A percentile compares a stretch with the other conserved stretches of the same genome.
Evolutionary conservation across 1,140 invertebrate species (phyloP).

Genomic region (Ceratina australensis): DNA sequence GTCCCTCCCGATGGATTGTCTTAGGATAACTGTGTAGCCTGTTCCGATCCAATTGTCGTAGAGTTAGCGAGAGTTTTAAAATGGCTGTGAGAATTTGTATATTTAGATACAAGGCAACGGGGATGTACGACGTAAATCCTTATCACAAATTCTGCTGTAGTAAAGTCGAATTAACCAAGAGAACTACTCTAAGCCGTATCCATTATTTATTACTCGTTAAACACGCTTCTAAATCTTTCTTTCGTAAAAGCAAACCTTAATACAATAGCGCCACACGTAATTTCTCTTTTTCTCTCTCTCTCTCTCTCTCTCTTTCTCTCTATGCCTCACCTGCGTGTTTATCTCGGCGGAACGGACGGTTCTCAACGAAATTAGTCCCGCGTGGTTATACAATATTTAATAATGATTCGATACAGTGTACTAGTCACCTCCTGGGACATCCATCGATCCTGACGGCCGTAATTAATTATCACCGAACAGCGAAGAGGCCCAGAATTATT

Average conservation of each 20-base stretch:
- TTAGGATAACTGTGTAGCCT: slow-evolving; percentile 16
- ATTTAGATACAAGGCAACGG: not conserved
- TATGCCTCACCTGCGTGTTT: not conserved
- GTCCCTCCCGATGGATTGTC: not conserved
- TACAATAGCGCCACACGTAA: slow-evolving; percentile 11
- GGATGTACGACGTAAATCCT: not conserved
- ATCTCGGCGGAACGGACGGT: not conserved
- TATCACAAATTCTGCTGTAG: slow-evolving; percentile 17
- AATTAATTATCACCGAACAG: slow-evolving; percentile 70
- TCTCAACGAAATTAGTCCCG: slow-evolving; percentile 56
- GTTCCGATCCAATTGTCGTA: too few relatives aligned
- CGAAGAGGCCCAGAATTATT: slow-evolving; percentile 56
- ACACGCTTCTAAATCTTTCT: slow-evolving; percentile 31
- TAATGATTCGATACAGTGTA: slow-evolving; percentile 65
- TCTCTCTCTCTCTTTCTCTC: not conserved
- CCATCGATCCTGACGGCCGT: slow-evolving; percentile 66
- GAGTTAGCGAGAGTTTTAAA: too few relatives aligned
- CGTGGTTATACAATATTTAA: slow-evolving; percentile 66
- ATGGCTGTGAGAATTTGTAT: too few relatives aligned
- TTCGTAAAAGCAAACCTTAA: slow-evolving; percentile 31
- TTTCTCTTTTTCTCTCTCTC: not conserved
- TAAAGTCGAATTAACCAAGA: not conserved
- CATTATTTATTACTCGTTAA: slow-evolving; percentile 42
- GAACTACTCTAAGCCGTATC: not conserved
- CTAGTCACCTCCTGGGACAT: slow-evolving; percentile 53